Conservation (phyloP, 1,140 invertebrate species). For the Potamilus streckersoni region DNA sequence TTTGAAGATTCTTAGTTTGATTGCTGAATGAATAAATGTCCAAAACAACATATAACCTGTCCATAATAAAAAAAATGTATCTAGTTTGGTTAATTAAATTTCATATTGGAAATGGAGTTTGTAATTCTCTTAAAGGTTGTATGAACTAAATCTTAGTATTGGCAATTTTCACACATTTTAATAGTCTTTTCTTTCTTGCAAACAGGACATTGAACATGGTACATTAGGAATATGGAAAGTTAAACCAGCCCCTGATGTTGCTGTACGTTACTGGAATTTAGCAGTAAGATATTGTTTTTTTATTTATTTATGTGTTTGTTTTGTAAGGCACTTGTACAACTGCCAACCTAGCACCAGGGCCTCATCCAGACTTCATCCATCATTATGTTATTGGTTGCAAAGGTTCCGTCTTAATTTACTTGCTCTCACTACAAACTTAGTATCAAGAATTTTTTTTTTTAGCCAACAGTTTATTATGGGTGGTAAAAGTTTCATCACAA, state of each 20-base stretch:
- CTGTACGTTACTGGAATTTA: slow-evolving; percentile 66
- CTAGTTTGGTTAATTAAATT: background rate
- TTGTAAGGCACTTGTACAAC: no score
- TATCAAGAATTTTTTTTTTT: no score
- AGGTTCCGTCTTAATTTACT: no score
- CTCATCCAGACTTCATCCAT: no score
- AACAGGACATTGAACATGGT: slow-evolving; percentile 55
- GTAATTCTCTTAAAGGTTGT: background rate
- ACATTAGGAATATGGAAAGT: slow-evolving; percentile 58
- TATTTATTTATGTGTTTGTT: no score
- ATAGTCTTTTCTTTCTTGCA: background rate
- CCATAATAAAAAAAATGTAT: background rate
- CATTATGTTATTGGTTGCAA: no score
- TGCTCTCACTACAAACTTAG: no score
- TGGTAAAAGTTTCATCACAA: no score
- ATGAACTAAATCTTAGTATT: background rate
- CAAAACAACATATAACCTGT: background rate
- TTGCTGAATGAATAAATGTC: background rate
- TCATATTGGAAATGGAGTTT: background rate
- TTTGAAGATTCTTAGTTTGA: background rate
- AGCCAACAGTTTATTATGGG: no score
- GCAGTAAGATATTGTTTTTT: slow-evolving; percentile 39
- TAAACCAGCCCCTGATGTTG: slow-evolving; percentile 60
- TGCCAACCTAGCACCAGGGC: no score
- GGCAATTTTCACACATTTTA: background rate